Percentiles rank a stretch among this genome's conserved stretches.
Conservation (phyloP, 2,888 invertebrate species). For the Dicycla oo region DNA sequence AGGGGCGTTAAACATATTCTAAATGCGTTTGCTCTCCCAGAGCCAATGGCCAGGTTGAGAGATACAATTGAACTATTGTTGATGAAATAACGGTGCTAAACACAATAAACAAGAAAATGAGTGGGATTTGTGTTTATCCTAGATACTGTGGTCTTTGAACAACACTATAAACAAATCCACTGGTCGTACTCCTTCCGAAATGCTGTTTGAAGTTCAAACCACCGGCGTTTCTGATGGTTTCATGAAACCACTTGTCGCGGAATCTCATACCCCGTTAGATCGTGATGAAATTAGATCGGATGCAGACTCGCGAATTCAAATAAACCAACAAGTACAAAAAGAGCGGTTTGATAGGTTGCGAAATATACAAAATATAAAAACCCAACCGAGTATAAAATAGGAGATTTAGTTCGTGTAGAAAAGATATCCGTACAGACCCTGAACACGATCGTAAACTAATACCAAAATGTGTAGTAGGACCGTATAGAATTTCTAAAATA, state of each 20-base stretch:
- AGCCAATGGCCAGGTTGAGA: too few species aligned
- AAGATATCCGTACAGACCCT: too few species aligned
- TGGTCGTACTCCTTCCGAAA: constrained; percentile 2
- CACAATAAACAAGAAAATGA: constrained; percentile 6
- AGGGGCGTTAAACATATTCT: too few species aligned
- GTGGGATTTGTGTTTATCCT: not conserved
- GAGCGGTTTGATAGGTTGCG: constrained; percentile 13
- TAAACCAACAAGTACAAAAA: constrained; percentile 1
- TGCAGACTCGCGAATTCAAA: not conserved
- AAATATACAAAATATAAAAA: too few species aligned
- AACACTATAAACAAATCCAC: not conserved
- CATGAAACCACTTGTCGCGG: constrained; percentile 7
- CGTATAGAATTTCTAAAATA: too few species aligned
- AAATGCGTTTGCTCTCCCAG: too few species aligned
- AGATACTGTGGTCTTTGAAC: constrained; percentile 9
- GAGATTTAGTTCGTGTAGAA: too few species aligned
- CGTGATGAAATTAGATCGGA: constrained; percentile 7
- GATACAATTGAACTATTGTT: too few species aligned
- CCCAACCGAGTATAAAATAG: constrained; percentile 19
- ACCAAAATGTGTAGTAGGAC: too few species aligned
- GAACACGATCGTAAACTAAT: too few species aligned
- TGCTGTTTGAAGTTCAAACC: constrained; percentile 5
- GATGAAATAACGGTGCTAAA: too few species aligned
- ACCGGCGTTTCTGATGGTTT: not conserved
- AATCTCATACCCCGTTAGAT: constrained; percentile 9